phyloP scores from a whole-genome alignment of 30 jellyfish, hydroid and myxozoan genomes.

The Hydractinia echinata region DNA sequence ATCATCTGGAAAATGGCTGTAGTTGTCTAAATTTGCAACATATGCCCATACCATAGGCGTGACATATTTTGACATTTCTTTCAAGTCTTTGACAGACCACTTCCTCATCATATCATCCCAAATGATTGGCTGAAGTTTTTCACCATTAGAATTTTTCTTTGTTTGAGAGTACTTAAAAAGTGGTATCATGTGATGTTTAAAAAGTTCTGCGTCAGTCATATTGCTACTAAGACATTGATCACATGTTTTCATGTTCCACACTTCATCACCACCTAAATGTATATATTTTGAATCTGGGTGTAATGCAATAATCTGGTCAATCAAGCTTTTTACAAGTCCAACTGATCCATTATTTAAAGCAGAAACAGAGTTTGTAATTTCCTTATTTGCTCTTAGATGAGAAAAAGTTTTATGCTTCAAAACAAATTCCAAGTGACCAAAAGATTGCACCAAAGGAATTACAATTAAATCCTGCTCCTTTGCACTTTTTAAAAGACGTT shows the following conservation, averaged over 20 bases:
- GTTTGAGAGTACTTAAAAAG: slow-evolving; percentile 42
- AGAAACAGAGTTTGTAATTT: slow-evolving; percentile 54
- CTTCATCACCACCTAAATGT: slow-evolving; percentile 96
- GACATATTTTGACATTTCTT: slow-evolving; percentile 48
- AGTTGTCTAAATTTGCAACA: slow-evolving; percentile 51
- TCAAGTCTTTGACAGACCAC: slow-evolving; percentile 49
- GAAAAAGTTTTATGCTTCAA: slow-evolving; percentile 66
- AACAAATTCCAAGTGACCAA: slow-evolving; percentile 92
- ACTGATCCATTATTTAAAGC: slow-evolving; percentile 63
- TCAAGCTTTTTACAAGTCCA: slow-evolving; percentile 37
- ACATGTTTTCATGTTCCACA: slow-evolving; percentile 78
- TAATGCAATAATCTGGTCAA: slow-evolving; percentile 43
- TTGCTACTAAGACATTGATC: slow-evolving; percentile 32
- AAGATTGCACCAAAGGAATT: slow-evolving; percentile 81
- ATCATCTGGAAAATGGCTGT: slow-evolving; percentile 68
- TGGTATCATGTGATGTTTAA: slow-evolving; percentile 67
- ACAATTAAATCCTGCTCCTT: slow-evolving; percentile 46
- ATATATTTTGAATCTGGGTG: slow-evolving; percentile 75
- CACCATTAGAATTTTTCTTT: not conserved
- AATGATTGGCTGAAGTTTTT: slow-evolving; percentile 41
- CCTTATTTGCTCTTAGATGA: slow-evolving; percentile 54
- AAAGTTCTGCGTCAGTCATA: slow-evolving; percentile 40
- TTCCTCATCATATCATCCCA: slow-evolving; percentile 97
- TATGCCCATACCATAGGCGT: slow-evolving; percentile 90
- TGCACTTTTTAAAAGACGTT: slow-evolving; percentile 50